Conservation (phyloP, 92 coral and sea anemone species). For the Meandrina meandrites region DNA sequence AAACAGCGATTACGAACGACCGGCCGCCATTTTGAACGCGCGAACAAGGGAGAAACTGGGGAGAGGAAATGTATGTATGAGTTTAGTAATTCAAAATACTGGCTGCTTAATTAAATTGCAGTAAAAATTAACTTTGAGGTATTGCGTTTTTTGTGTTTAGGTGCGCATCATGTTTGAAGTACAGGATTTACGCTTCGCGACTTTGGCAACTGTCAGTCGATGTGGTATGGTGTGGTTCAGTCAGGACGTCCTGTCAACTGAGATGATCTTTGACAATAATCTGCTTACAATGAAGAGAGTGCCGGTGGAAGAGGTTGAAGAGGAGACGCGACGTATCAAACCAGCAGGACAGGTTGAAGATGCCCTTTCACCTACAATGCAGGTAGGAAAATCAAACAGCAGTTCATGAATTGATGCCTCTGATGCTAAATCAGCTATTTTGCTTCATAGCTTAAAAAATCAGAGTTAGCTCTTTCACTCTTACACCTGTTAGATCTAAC, state of each 20-base stretch:
- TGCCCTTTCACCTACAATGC: constrained; percentile 93
- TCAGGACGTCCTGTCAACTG: constrained; percentile 91
- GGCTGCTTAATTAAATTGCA: not conserved
- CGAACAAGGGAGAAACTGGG: too few relatives aligned
- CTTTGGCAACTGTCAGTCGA: constrained; percentile 97
- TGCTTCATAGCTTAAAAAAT: not conserved
- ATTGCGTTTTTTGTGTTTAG: constrained; percentile 31
- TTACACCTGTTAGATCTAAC: too few relatives aligned
- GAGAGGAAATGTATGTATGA: too few relatives aligned
- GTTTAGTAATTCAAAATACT: too few relatives aligned
- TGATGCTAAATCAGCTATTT: not conserved
- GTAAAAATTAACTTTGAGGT: not conserved
- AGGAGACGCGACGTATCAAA: constrained; percentile 74
- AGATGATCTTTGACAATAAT: constrained; percentile 92
- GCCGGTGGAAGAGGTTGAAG: constrained; percentile 93
- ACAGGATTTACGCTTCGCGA: constrained; percentile 95
- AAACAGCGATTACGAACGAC: too few relatives aligned
- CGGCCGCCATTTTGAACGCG: too few relatives aligned
- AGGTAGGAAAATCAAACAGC: constrained; percentile 48
- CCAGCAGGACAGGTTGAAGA: constrained; percentile 75
- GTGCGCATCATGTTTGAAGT: constrained; percentile 99
- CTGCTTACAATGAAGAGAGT: constrained; percentile 74
- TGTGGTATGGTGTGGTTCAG: constrained; percentile 99
- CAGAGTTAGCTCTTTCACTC: not conserved
- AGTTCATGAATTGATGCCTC: not conserved